A percentile compares a stretch with the other conserved stretches of the same genome.
Evolutionary conservation across 2,888 invertebrate species (phyloP).

Genomic region (Heliconius charithonia): DNA sequence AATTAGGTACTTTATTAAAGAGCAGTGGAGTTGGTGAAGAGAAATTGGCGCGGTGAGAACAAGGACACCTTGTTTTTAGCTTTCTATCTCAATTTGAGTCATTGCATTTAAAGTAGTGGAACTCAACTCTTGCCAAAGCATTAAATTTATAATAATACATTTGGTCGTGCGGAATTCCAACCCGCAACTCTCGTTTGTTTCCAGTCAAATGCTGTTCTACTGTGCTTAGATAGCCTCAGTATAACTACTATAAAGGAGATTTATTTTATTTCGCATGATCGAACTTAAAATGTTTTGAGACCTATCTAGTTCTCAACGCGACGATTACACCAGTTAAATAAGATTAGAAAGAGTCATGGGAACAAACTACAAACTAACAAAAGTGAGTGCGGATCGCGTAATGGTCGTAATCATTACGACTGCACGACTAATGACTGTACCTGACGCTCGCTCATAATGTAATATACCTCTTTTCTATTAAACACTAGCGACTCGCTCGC

Average conservation of each 20-base stretch:
- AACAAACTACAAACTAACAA: slow-evolving; percentile 11
- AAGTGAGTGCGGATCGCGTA: slow-evolving; percentile 28
- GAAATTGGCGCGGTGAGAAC: background rate
- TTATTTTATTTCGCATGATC: background rate
- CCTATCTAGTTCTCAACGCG: slow-evolving; percentile 4
- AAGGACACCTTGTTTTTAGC: background rate
- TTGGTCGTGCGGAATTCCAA: too few relatives aligned
- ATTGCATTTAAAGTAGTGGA: background rate
- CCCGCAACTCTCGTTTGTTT: background rate
- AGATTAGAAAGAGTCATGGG: slow-evolving; percentile 27
- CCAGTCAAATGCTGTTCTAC: background rate
- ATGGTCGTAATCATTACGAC: slow-evolving; percentile 31
- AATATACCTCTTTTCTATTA: background rate
- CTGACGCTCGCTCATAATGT: slow-evolving; percentile 8
- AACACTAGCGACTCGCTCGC: background rate
- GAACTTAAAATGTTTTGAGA: background rate
- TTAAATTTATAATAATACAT: background rate
- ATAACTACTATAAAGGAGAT: background rate
- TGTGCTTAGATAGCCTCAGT: background rate
- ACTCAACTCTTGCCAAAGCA: background rate
- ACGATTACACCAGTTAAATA: slow-evolving; percentile 17
- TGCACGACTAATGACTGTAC: slow-evolving; percentile 4
- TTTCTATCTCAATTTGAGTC: background rate
- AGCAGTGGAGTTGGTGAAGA: too few relatives aligned
- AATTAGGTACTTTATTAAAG: background rate